phyloP scores from a whole-genome alignment of 1,140 invertebrate genomes.

The Parasteatoda tepidariorum region DNA sequence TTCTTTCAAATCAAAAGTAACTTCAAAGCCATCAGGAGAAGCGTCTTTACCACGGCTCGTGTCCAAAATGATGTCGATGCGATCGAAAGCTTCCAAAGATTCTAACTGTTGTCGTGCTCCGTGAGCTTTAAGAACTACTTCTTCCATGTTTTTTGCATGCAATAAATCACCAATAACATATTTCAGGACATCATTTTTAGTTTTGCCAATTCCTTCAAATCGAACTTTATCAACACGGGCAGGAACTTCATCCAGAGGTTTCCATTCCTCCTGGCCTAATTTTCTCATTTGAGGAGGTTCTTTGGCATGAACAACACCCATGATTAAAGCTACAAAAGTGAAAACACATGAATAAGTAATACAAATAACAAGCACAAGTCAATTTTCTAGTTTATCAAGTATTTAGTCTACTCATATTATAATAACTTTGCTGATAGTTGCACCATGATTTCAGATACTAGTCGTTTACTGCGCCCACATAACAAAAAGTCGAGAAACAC shows the following conservation, averaged over 20 bases:
- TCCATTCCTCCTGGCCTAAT: slow-evolving; percentile 12
- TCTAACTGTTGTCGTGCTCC: slow-evolving; percentile 78
- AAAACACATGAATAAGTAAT: background rate
- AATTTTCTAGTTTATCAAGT: no score
- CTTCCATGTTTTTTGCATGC: slow-evolving; percentile 73
- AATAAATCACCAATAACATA: slow-evolving; percentile 80
- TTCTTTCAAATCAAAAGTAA: slow-evolving; percentile 86
- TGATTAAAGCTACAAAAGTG: background rate
- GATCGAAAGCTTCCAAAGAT: slow-evolving; percentile 83
- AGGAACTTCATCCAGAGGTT: slow-evolving; percentile 37
- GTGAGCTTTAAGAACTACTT: slow-evolving; percentile 70
- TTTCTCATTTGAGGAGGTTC: slow-evolving; percentile 21
- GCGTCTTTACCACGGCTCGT: slow-evolving; percentile 78
- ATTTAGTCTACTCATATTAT: no score
- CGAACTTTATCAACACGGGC: slow-evolving; percentile 82
- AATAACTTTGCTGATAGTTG: no score
- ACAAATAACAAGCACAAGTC: no score
- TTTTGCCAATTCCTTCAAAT: slow-evolving; percentile 82
- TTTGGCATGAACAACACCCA: slow-evolving; percentile 53
- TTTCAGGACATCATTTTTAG: slow-evolving; percentile 85
- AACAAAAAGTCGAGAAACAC: no score
- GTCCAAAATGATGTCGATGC: slow-evolving; percentile 84
- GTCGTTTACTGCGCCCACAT: no score
- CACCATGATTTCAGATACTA: no score
- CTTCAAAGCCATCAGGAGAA: slow-evolving; percentile 82